A percentile compares a stretch with the other conserved stretches of the same genome.
Evolutionary conservation across 2,113 vertebrate genomes (phyloP).

Genomic region (Hymenochirus boettgeri): DNA sequence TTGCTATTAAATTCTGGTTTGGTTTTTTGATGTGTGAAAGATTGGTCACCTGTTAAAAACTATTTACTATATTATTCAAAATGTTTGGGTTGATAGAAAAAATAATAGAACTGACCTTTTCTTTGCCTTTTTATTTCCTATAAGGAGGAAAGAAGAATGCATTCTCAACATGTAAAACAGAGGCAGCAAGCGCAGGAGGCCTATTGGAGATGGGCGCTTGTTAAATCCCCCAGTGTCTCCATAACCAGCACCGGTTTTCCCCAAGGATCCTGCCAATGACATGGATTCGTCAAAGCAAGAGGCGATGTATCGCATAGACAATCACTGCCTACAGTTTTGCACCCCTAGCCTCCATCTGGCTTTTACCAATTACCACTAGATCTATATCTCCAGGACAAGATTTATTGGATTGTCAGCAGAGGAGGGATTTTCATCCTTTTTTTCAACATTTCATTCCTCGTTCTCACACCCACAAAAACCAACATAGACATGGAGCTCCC

Average conservation of each 20-base stretch:
- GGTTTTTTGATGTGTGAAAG: too few species aligned
- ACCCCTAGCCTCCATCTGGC: slow-evolving; percentile 6
- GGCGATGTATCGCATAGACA: slow-evolving; percentile 71
- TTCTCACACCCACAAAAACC: slow-evolving; percentile 1
- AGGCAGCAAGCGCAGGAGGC: slow-evolving; percentile 88
- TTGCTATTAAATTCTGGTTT: too few species aligned
- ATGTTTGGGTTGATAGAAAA: too few species aligned
- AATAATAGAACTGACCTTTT: too few species aligned
- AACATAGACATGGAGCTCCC: slow-evolving; percentile 4
- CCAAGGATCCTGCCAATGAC: slow-evolving; percentile 58
- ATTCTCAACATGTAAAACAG: slow-evolving; percentile 94
- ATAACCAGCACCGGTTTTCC: slow-evolving; percentile 56
- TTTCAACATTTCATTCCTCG: slow-evolving; percentile 5
- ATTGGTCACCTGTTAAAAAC: too few species aligned
- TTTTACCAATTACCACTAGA: slow-evolving; percentile 16
- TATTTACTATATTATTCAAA: too few species aligned
- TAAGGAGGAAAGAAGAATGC: slow-evolving; percentile 88
- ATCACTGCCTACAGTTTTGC: slow-evolving; percentile 65
- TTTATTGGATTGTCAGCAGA: slow-evolving; percentile 49
- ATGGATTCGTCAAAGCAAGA: slow-evolving; percentile 62
- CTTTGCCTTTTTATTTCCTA: background rate
- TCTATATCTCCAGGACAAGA: slow-evolving; percentile 43
- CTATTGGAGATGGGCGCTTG: slow-evolving; percentile 98
- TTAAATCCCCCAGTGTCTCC: slow-evolving; percentile 71
- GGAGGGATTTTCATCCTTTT: slow-evolving; percentile 11